These are phyloP conservation scores for Plotosus lineatus DNA, from an alignment of 2,113 vertebrate species.

Conservation along the genomic window DNA sequence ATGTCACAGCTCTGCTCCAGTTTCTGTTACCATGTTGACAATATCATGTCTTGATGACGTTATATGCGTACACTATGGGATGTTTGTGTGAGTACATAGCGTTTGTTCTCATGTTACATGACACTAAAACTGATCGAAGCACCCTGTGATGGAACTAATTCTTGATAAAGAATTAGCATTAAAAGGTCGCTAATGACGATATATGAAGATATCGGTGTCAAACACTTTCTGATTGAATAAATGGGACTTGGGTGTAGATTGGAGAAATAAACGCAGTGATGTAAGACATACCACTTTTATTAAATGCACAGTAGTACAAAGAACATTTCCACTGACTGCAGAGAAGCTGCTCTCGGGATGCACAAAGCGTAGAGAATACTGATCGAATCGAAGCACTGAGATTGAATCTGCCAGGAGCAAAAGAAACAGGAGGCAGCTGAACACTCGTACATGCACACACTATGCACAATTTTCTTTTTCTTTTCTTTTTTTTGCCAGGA, in stretches of 20 bases:
- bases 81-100: no score
- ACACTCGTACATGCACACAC: constrained; percentile 67
- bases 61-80: no score
- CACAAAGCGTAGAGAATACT: constrained; percentile 92
- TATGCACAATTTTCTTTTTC: constrained; percentile 54
- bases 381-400: constrained; percentile 82
- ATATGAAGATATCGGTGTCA: no score
- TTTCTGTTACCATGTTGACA: neutral
- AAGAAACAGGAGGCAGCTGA: constrained; percentile 53
- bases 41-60: no score
- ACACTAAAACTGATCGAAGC: neutral
- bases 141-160: neutral
- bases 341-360: constrained; percentile 95
- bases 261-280: constrained; percentile 59
- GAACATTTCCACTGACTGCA: constrained; percentile 93
- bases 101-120: neutral
- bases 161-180: neutral
- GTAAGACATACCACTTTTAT: constrained; percentile 94
- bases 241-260: no score
- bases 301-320: constrained; percentile 98
- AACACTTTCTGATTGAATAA: no score
- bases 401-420: constrained; percentile 89
- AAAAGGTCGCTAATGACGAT: no score
- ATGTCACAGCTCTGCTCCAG: neutral
- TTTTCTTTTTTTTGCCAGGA: constrained; percentile 37